Evolutionary conservation across 2,888 invertebrate species (phyloP).

Genomic region (Drosophila mayaguana): DNA sequence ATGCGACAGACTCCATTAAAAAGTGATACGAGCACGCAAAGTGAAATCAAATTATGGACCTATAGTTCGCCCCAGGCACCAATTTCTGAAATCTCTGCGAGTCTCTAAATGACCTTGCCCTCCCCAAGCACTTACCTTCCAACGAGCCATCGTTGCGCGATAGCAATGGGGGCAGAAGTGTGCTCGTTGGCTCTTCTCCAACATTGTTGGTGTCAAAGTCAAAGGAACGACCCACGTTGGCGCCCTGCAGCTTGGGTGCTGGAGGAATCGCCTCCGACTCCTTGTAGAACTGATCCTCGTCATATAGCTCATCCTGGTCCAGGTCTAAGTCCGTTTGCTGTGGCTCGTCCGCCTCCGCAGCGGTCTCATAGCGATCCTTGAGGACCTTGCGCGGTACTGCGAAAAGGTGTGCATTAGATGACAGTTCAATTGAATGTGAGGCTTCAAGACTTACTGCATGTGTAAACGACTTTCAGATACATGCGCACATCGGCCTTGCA

Average conservation of each 20-base stretch:
- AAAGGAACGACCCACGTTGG: conserved; percentile 77
- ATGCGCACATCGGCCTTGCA: conserved; percentile 92
- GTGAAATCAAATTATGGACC: conserved; percentile 47
- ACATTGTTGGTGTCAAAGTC: conserved; percentile 59
- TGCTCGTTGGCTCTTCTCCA: conserved; percentile 70
- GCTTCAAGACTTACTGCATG: conserved; percentile 90
- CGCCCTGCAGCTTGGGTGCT: conserved; percentile 85
- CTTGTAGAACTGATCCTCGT: conserved; percentile 87
- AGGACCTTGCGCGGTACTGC: conserved; percentile 93
- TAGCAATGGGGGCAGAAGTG: conserved; percentile 80
- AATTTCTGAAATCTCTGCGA: conserved; percentile 14
- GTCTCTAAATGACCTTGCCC: background rate
- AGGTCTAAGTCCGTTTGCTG: conserved; percentile 86
- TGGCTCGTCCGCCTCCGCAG: conserved; percentile 91
- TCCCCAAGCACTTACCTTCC: conserved; percentile 76
- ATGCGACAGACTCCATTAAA: conserved; percentile 38
- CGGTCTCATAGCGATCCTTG: conserved; percentile 92
- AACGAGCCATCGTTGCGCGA: conserved; percentile 81
- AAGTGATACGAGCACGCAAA: conserved; percentile 18
- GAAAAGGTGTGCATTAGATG: background rate
- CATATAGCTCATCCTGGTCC: conserved; percentile 86
- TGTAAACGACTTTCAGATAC: conserved; percentile 94
- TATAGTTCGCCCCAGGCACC: conserved; percentile 19
- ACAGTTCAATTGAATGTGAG: background rate
- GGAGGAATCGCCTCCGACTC: conserved; percentile 87